Base-by-base conservation (phyloP, 1,140 invertebrate genomes). In the Drosophila navojoa region DNA sequence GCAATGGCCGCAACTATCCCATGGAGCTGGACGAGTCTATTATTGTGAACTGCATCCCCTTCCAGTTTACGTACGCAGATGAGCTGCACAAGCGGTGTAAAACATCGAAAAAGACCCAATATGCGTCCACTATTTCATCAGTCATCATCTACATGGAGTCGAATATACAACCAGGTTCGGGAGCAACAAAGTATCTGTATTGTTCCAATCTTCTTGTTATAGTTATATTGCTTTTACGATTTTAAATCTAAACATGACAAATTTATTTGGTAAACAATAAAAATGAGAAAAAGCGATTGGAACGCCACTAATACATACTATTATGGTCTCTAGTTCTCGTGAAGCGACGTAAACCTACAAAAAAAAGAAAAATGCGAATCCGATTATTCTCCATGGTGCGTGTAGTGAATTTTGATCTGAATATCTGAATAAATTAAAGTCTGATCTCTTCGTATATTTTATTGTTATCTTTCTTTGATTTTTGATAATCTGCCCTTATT, bases 1-100 rank as follows among this genome's bases (percentile, higher is more conserved):
- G 84, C 42, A 55, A 89, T 35, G 79, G 77, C 4, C 63, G 22
- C 1, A 84, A 84, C 38, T 84, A 52, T 58, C 38, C 55, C 1
- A 19, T 73, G 58, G 35, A 44, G 0, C 7, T 76, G 5, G 44
- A 47, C 2, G 7, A 49, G 11, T 4, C 13, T 1, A 1, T 44
- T 3, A 5, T 49, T 4, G 7, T 79, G 2, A 54, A 89, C 9
- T 87, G 84, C 16, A 27, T 87, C 42, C 69, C 78, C n/a, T 87
- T 77, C 29, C 70, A 55, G 11, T 80, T 90, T 11, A 49, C 49
- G 7, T 87, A 87, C 42, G n/a, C 57, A 15, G 66, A 76, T 1
- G 19, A 71, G n/a, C 47, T 87, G 45, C 76, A 71, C 27, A 64
- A 67, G 16, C 29, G 10, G 2, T 87, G 84, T 15, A 38, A 22